Percentiles rank a stretch among this genome's conserved stretches.
Conservation (phyloP, 2,113 vertebrate genomes). For the Nycticryphes semicollaris region DNA sequence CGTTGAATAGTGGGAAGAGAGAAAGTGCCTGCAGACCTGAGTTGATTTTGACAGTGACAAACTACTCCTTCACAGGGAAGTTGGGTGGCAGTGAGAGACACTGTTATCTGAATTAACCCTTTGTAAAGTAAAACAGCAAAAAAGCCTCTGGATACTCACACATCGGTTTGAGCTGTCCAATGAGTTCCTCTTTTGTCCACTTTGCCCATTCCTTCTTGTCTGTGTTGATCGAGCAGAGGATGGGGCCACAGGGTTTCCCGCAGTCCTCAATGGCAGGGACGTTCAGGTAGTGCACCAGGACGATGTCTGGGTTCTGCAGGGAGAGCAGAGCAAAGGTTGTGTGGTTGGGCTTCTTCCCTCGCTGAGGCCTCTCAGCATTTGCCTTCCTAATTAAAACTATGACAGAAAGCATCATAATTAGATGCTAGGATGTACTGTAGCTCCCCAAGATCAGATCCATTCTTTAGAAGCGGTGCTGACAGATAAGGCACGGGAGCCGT, state of each 20-base stretch:
- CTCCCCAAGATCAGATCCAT: accelerated
- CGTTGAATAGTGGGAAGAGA: not conserved
- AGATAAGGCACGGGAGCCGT: accelerated
- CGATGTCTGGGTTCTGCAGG: conserved; percentile 95
- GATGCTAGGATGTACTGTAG: not conserved
- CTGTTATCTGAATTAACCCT: not conserved
- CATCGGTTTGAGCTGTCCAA: conserved; percentile 98
- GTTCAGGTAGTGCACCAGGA: conserved; percentile 98
- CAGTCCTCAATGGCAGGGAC: conserved; percentile 99
- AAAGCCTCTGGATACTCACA: conserved; percentile 83
- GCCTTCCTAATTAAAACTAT: not conserved
- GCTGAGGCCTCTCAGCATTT: not conserved
- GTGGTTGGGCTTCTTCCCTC: accelerated
- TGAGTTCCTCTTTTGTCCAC: conserved; percentile 98
- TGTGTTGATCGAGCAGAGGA: conserved; percentile 98
- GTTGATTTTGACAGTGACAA: not conserved
- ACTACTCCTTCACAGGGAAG: not conserved
- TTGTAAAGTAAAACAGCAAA: not conserved
- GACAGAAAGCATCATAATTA: not conserved
- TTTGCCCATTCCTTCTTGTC: conserved; percentile 99
- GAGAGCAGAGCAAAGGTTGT: conserved; percentile 10
- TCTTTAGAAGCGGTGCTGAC: not conserved
- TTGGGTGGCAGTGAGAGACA: not conserved
- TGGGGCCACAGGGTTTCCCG: conserved; percentile 97
- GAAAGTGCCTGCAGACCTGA: not conserved